Percentiles rank a stretch among this genome's conserved stretches.
These are phyloP conservation scores for Sinocyclocheilus anophthalmus DNA, from an alignment of 2,113 vertebrate species.

Conservation along the genomic window DNA sequence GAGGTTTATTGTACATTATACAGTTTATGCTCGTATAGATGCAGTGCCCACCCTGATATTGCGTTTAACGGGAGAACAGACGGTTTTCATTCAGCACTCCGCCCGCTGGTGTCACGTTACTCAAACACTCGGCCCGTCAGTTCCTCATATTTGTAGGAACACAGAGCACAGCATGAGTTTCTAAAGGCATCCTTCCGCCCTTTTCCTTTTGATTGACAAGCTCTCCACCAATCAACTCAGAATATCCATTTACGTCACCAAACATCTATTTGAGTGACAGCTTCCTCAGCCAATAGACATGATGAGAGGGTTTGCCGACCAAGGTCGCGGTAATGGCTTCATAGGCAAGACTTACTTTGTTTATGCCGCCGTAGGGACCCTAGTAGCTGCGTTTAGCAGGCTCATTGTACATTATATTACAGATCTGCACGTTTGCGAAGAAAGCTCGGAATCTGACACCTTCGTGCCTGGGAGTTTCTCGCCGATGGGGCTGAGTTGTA, in stretches of 20 bases:
- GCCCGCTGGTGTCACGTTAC: constrained; percentile 66
- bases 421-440: neutral
- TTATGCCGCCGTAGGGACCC: constrained; percentile 69
- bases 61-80: neutral
- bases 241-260: neutral
- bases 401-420: neutral
- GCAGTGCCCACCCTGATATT: neutral
- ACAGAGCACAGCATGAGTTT: constrained; percentile 46
- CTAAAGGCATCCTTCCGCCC: constrained; percentile 35
- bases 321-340: constrained; percentile 70
- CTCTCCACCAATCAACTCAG: constrained; percentile 53
- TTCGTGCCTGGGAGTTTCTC: neutral
- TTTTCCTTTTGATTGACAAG: constrained; percentile 53
- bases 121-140: constrained; percentile 48
- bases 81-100: neutral
- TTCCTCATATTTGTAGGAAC: constrained; percentile 70
- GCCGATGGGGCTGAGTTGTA: constrained; percentile 59
- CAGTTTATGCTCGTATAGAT: neutral
- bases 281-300: constrained; percentile 53
- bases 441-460: neutral
- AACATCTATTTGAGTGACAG: constrained; percentile 52
- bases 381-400: constrained; percentile 37
- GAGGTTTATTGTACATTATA: neutral
- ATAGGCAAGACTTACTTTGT: constrained; percentile 74
- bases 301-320: constrained; percentile 33